A percentile compares a stretch with the other conserved stretches of the same genome.
Conservation (phyloP, 1,140 invertebrate genomes). For the Hypsibius dujardini region DNA sequence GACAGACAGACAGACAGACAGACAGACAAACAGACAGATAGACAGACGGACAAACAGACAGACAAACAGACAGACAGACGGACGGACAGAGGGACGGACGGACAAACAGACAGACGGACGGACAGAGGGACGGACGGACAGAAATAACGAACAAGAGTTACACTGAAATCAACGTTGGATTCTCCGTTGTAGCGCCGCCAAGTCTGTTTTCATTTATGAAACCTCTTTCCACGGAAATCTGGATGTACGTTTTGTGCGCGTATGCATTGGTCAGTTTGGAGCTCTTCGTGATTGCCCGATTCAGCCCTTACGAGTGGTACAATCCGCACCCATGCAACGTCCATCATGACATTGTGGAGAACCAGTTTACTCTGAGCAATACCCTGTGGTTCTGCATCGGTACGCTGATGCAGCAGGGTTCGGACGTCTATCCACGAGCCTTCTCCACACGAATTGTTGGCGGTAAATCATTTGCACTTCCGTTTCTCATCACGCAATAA, state of each 20-base stretch:
- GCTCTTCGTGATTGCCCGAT: slow-evolving; percentile 79
- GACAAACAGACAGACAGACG: no score
- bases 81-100: no score
- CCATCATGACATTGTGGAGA: slow-evolving; percentile 50
- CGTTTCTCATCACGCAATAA: slow-evolving; percentile 22
- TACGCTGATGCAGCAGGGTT: slow-evolving; percentile 75
- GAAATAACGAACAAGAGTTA: no score
- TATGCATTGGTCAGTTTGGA: slow-evolving; percentile 82
- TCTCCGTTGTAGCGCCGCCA: slow-evolving; percentile 41
- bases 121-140: no score
- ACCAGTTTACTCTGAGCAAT: slow-evolving; percentile 83
- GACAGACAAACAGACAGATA: no score
- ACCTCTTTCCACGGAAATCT: slow-evolving; percentile 80
- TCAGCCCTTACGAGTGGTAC: slow-evolving; percentile 96
- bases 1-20: no score
- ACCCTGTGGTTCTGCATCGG: slow-evolving; percentile 87
- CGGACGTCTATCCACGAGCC: slow-evolving; percentile 71
- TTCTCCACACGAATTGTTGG: slow-evolving; percentile 80
- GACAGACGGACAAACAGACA: no score
- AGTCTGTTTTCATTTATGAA: slow-evolving; percentile 86
- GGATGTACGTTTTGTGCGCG: slow-evolving; percentile 78
- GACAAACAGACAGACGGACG: no score
- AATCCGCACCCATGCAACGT: slow-evolving; percentile 71
- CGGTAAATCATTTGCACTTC: slow-evolving; percentile 28
- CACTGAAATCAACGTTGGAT: no score